A percentile compares a stretch with the other conserved stretches of the same genome.
Conservation (phyloP, 2,797 vertebrate species). For the Toxotes lorentzi region DNA sequence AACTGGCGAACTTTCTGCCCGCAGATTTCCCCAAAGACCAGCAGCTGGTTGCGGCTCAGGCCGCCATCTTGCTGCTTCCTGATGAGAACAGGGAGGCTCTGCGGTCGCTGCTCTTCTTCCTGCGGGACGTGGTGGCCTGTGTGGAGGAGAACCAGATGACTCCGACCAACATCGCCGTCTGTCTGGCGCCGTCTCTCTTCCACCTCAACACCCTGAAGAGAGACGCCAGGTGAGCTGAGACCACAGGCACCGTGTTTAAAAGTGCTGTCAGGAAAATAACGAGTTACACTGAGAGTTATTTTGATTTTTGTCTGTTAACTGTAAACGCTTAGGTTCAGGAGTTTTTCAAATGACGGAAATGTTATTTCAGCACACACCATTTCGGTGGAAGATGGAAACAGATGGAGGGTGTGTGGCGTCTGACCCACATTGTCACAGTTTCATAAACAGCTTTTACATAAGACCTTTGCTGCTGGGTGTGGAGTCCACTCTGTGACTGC, state of each 20-base stretch:
- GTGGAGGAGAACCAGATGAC: slow-evolving; percentile 93
- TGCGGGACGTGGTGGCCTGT: slow-evolving; percentile 88
- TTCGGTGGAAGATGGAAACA: background rate
- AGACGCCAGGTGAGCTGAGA: slow-evolving; percentile 83
- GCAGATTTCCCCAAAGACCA: slow-evolving; percentile 91
- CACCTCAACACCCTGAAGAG: slow-evolving; percentile 89
- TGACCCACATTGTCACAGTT: slow-evolving; percentile 33
- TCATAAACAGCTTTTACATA: slow-evolving; percentile 39
- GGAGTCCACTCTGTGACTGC: background rate
- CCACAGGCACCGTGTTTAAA: background rate
- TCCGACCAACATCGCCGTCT: slow-evolving; percentile 91
- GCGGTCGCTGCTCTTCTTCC: slow-evolving; percentile 89
- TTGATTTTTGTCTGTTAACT: no score
- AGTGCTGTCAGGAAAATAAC: no score
- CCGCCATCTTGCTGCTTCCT: slow-evolving; percentile 90
- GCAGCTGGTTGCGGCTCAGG: slow-evolving; percentile 88
- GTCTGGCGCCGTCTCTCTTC: slow-evolving; percentile 91
- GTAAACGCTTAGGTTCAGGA: no score
- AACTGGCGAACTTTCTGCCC: background rate
- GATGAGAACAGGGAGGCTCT: slow-evolving; percentile 91
- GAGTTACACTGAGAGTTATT: no score
- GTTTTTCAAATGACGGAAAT: no score
- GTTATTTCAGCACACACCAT: background rate
- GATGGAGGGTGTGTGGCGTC: background rate
- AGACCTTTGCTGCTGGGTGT: slow-evolving; percentile 1